Conservation (phyloP, 1,140 invertebrate genomes). For the Plodia interpunctella region DNA sequence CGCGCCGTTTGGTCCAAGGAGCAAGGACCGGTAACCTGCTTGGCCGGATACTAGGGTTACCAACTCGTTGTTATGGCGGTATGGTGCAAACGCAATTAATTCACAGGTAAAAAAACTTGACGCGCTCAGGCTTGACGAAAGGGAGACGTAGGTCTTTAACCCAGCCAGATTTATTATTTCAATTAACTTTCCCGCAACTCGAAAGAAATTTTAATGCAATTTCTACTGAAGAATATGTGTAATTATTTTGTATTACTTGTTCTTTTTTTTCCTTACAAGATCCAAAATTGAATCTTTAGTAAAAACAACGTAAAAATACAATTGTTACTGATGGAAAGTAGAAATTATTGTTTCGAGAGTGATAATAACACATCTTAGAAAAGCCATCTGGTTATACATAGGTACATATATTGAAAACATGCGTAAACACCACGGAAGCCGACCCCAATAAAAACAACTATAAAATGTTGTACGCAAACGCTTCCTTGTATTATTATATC, state of each 20-base stretch:
- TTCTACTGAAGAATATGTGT: too few relatives aligned
- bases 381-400: background rate
- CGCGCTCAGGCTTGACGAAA: conserved; percentile 6
- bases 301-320: too few relatives aligned
- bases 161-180: background rate
- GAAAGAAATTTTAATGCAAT: too few relatives aligned
- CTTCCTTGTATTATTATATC: background rate
- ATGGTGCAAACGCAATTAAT: background rate
- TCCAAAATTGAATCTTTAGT: too few relatives aligned
- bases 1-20: conserved; percentile 20
- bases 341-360: too few relatives aligned
- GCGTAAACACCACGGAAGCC: background rate
- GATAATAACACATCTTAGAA: too few relatives aligned
- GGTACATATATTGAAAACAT: background rate
- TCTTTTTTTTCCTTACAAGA: too few relatives aligned
- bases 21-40: conserved; percentile 65
- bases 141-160: background rate
- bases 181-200: background rate
- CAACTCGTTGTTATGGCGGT: conserved; percentile 10
- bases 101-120: background rate
- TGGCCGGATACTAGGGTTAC: conserved; percentile 55
- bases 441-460: background rate
- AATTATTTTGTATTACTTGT: too few relatives aligned
- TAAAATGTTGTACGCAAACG: background rate
- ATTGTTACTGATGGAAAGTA: too few relatives aligned